Percentiles rank a stretch among this genome's conserved stretches.
phyloP scores from a whole-genome alignment of 2,888 invertebrate genomes.

The Eupeodes luniger region DNA sequence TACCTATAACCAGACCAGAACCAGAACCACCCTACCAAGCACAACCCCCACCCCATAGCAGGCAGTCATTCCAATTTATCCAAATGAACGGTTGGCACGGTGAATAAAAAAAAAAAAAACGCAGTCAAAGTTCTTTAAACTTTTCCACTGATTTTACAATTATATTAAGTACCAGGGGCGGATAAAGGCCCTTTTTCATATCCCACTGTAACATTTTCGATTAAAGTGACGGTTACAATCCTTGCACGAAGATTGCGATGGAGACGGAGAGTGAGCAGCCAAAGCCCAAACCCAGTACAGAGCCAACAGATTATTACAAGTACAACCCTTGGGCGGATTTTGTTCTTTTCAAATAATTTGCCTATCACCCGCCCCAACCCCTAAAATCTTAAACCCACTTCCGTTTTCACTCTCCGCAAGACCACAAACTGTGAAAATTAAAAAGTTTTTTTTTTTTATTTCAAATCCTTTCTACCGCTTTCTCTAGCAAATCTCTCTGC shows the following conservation, averaged over 20 bases:
- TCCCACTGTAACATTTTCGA: conserved; percentile 61
- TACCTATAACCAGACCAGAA: too few species aligned
- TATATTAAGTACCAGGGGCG: conserved; percentile 64
- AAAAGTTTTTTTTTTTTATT: conserved; percentile 49
- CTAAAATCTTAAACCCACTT: neutral
- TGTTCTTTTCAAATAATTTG: conserved; percentile 52
- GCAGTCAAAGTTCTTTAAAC: conserved; percentile 73
- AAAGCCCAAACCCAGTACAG: neutral
- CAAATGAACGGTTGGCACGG: conserved; percentile 38
- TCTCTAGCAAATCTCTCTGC: conserved; percentile 50
- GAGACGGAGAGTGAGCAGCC: neutral
- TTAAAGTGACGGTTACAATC: conserved; percentile 61
- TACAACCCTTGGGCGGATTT: conserved; percentile 50
- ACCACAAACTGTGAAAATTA: conserved; percentile 62
- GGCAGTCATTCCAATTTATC: conserved; percentile 37
- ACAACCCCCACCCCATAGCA: neutral
- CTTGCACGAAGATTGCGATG: conserved; percentile 12
- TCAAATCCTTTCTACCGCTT: conserved; percentile 62
- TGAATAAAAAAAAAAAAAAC: conserved; percentile 7
- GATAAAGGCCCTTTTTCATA: conserved; percentile 56
- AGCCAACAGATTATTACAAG: conserved; percentile 61
- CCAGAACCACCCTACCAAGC: neutral
- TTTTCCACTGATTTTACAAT: conserved; percentile 75
- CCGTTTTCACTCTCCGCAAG: neutral
- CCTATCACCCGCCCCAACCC: neutral